Percentiles rank a stretch among this genome's conserved stretches.
Evolutionary conservation across 37 sponge, comb jelly and placozoan species (phyloP).

Genomic region (Petrosia ficiformis): DNA sequence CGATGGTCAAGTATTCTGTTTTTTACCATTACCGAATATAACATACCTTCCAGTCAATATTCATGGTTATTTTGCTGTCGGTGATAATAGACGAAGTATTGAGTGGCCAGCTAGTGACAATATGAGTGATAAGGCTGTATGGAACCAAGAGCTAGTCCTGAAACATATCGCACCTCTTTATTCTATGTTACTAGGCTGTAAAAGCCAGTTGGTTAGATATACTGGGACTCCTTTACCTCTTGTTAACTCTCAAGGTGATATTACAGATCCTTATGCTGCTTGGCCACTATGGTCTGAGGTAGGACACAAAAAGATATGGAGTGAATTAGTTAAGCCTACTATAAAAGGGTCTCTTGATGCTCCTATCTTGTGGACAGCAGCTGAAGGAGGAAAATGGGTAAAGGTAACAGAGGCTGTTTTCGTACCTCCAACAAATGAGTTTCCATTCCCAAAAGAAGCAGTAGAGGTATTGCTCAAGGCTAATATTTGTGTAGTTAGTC

Average conservation of each 20-base stretch:
- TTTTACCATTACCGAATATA: conserved; percentile 71
- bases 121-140: conserved; percentile 58
- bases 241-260: neutral
- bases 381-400: conserved; percentile 51
- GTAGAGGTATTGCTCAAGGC: conserved; percentile 12
- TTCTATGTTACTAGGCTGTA: conserved; percentile 31
- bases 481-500: conserved; percentile 16
- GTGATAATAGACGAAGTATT: conserved; percentile 63
- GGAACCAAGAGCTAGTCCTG: conserved; percentile 56
- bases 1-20: conserved; percentile 73
- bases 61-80: conserved; percentile 80
- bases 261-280: conserved; percentile 46
- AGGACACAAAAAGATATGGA: conserved; percentile 29
- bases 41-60: conserved; percentile 67
- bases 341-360: neutral
- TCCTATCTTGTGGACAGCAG: conserved; percentile 37
- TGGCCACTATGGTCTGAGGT: conserved; percentile 43
- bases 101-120: conserved; percentile 81
- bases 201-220: conserved; percentile 24
- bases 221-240: neutral
- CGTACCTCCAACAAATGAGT: conserved; percentile 5
- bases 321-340: conserved; percentile 23
- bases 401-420: conserved; percentile 25
- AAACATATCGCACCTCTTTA: conserved; percentile 44
- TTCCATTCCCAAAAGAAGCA: conserved; percentile 3